Conservation (phyloP, 2,113 vertebrate genomes). For the Varanus komodoensis region DNA sequence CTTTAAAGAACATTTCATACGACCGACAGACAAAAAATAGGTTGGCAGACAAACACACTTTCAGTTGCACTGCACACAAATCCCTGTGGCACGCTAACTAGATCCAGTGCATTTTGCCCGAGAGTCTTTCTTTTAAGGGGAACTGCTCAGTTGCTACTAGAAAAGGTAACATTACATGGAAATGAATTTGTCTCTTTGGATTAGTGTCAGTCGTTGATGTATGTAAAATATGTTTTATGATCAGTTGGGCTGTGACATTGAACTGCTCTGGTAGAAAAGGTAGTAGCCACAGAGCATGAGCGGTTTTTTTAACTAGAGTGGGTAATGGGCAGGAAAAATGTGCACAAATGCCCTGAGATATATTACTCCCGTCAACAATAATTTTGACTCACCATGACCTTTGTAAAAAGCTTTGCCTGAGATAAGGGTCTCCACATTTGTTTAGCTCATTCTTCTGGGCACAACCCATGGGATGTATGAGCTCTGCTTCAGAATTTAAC, state of each 20-base stretch:
- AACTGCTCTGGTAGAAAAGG: not conserved
- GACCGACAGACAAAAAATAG: not conserved
- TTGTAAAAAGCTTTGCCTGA: not conserved
- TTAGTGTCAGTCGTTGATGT: not conserved
- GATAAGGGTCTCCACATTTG: not conserved
- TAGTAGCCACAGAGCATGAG: not conserved
- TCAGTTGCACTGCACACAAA: not conserved
- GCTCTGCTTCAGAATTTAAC: not conserved
- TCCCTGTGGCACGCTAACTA: not conserved
- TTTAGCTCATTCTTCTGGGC: not conserved
- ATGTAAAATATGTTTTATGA: not conserved
- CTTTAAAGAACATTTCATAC: not conserved
- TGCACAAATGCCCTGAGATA: not conserved
- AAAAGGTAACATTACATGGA: not conserved
- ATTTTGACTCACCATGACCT: not conserved
- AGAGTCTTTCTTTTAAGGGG: not conserved
- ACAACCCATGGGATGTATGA: not conserved
- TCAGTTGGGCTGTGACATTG: not conserved
- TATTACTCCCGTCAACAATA: not conserved
- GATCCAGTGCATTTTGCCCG: not conserved
- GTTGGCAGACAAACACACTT: not conserved
- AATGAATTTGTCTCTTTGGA: not conserved
- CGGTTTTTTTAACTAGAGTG: not conserved
- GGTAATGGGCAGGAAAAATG: not conserved
- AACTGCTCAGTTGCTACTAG: not conserved